phyloP scores from a whole-genome alignment of 2,888 invertebrate genomes.

The Luperina nickerlii region DNA sequence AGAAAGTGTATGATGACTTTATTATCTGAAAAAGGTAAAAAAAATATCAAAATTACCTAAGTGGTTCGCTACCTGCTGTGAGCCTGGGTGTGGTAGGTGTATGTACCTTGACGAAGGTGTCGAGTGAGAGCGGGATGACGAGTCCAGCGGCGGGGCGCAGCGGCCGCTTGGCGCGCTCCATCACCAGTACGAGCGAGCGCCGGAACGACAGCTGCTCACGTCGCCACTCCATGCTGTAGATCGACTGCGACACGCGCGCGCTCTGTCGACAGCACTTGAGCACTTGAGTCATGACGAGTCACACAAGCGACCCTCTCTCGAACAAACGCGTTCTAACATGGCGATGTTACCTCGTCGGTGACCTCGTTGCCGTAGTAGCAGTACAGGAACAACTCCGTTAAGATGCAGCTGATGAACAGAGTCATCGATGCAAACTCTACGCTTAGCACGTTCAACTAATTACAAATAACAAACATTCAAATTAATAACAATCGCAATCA shows the following conservation, averaged over 20 bases:
- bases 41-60: neutral
- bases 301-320: neutral
- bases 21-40: conserved; percentile 78
- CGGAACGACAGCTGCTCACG: conserved; percentile 69
- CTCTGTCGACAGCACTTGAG: conserved; percentile 76
- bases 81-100: no score
- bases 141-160: conserved; percentile 86
- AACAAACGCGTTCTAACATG: neutral
- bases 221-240: conserved; percentile 83
- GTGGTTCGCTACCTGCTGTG: neutral
- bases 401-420: conserved; percentile 89
- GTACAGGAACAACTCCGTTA: conserved; percentile 89
- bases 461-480: conserved; percentile 23
- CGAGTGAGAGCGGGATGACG: conserved; percentile 87
- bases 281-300: no score
- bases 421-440: conserved; percentile 88
- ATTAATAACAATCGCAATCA: conserved; percentile 8
- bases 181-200: conserved; percentile 82
- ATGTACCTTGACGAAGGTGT: conserved; percentile 86
- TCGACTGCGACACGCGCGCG: conserved; percentile 78
- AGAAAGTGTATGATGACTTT: conserved; percentile 86
- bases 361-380: conserved; percentile 91
- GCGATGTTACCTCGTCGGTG: conserved; percentile 83
- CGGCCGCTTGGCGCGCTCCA: conserved; percentile 86
- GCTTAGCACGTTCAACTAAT: conserved; percentile 79